Base-by-base conservation (phyloP, 2,797 vertebrate genomes). In the Gallirallus australis region DNA sequence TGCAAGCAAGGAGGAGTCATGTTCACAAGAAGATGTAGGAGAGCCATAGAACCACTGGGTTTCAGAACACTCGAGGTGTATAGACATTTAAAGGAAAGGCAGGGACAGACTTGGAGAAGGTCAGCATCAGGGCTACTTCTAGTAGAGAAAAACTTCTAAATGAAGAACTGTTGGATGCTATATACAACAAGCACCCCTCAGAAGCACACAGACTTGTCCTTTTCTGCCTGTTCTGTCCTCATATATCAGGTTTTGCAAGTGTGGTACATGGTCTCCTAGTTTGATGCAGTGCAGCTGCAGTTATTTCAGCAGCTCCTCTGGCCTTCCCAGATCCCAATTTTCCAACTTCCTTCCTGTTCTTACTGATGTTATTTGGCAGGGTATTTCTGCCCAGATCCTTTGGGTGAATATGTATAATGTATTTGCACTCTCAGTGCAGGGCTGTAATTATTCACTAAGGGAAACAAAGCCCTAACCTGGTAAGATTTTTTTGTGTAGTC, bases 151-250 rank as follows among this genome's bases (percentile, higher is more conserved):
- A 30, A 25, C 2, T 9, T 56, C 25, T 24, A 28, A 23, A 37
- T 7, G 4, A 59, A 42, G 24, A 48, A 35, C 1, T 53, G 10
- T 15, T 21, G 24, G 65, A 75, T 40, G 66, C 12, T 27, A n/a
- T 0, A 0, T 7, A 11, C 5, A 17, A 66, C 6, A 47, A 63
- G 48, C 2, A 1, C 20, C 33, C 37, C 19, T 1, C 1, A 48
- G 45, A 24, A 82, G 33, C 11, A 17, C 24, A 14, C 1, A 4
- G 45, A 17, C 37, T 53, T 24, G 28, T 27, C 31, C n/a, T 79
- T 63, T 31, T 52, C 33, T 35, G 50, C 54, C 35, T 85, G 39
- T 59, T 80, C n/a, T 33, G 2, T 87, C 30, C 24, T n/a, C 12
- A 16, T 1, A 3, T 15, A 6, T 5, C 60, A 70, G 12, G 1